phyloP scores from a whole-genome alignment of 35 echinoderm and acorn worm genomes.

The Apostichopus californicus region DNA sequence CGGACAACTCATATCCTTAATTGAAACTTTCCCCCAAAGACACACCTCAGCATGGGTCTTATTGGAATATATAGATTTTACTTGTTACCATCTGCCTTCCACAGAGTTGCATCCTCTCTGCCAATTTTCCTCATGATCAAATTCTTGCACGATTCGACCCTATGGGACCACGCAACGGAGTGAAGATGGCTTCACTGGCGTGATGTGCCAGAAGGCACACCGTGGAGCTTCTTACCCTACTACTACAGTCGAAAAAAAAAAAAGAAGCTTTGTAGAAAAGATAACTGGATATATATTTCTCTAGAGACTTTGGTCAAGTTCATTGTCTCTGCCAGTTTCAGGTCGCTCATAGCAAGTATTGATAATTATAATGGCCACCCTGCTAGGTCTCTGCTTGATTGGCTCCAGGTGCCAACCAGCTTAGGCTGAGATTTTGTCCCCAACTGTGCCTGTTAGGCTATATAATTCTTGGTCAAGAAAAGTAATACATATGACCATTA shows the following conservation, averaged over 20 bases:
- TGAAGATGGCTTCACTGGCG: not conserved
- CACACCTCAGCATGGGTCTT: not conserved
- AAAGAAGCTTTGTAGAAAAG: no score
- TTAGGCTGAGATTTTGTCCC: not conserved
- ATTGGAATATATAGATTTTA: not conserved
- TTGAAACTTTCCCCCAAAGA: not conserved
- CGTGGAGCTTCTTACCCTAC: not conserved
- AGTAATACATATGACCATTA: not conserved
- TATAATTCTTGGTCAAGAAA: not conserved
- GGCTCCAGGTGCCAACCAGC: not conserved
- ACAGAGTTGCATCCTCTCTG: not conserved
- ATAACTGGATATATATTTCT: not conserved
- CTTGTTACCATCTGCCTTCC: not conserved
- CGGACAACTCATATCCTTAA: not conserved
- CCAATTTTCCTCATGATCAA: not conserved
- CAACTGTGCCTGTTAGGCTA: not conserved
- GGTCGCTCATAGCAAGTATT: not conserved
- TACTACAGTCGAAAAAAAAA: no score
- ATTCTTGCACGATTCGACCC: not conserved
- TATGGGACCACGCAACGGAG: not conserved
- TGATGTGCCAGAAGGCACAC: not conserved
- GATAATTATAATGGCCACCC: constrained; percentile 21
- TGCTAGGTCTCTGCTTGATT: constrained; percentile 10
- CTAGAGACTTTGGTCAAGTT: not conserved
- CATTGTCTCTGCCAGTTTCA: not conserved